Base-by-base conservation (phyloP, 2,113 vertebrate species). In the Puffinus mauretanicus region DNA sequence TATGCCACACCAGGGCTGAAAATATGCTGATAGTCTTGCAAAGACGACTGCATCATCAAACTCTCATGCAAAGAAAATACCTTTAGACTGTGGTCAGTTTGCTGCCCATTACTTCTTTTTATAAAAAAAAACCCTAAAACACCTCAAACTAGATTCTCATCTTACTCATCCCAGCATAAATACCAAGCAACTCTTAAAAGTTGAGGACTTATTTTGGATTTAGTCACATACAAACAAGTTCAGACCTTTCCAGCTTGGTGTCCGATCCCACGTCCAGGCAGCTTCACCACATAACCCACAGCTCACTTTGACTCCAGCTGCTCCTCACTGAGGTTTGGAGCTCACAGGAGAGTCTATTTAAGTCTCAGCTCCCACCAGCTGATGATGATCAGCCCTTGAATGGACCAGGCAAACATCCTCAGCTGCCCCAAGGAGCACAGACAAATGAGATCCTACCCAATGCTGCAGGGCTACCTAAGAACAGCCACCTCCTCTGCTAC, bases 241-340 rank as follows among this genome's bases (percentile, higher is more conserved):
- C 32, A 79, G 61, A 82, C 42, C 18, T 90, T 57, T 54, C 32
- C 58, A 80, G 27, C 9, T 34, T 21, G 24, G 40, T 32, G 55
- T 69, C 42, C 2, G 0, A 15, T 16, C 52, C n/a, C 58, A 29
- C 0, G 0, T 73, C 51, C 42, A 30, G 46, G 38, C 25, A 73
- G 62, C 16, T 92, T 73, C 62, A 16, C 38, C n/a, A 10, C 0
- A 0, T 13, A 91, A 40, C 40, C 25, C 36, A 61, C 60, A 40
- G 64, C 14, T 82, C 70, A 9, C 25, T 72, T 65, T 25, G 22
- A 27, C 52, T 40, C 55, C 49, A 70, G 66, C 40, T 79, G 38
- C 57, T 78, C 38, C 80, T 81, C 52, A 3, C 8, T 19, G 26
- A 86, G 36, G 22, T 38, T 30, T 55, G 9, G n/a, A 12, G 30